phyloP scores from a whole-genome alignment of 2,797 vertebrate genomes.

The Propithecus perrieri region DNA sequence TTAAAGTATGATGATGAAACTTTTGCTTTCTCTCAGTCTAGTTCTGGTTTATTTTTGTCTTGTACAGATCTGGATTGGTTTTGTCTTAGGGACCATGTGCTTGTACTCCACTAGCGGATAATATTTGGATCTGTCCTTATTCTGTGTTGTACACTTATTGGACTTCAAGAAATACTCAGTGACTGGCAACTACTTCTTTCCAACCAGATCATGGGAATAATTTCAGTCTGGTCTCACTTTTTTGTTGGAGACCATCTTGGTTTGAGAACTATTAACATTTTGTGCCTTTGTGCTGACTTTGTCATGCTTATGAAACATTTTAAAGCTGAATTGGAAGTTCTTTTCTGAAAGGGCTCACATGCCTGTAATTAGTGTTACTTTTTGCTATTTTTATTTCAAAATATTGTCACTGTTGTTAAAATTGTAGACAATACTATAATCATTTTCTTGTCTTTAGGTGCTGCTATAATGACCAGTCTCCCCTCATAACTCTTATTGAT shows the following conservation, averaged over 20 bases:
- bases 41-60: background rate
- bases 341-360: background rate
- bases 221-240: background rate
- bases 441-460: background rate
- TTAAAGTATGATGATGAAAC: background rate
- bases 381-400: conserved; percentile 35
- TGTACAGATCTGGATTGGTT: background rate
- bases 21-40: background rate
- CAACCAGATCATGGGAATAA: background rate
- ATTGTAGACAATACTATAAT: background rate
- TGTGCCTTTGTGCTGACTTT: background rate
- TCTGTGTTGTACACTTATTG: background rate
- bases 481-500: background rate
- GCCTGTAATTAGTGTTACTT: background rate
- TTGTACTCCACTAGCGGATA: too few relatives aligned
- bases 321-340: background rate
- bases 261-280: background rate
- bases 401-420: background rate
- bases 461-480: background rate
- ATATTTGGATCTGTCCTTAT: background rate
- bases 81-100: background rate
- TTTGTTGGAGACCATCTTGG: background rate
- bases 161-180: background rate
- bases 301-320: background rate
- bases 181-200: background rate